Conservation (phyloP, 2,113 vertebrate species). For the Brachyistius frenatus region DNA sequence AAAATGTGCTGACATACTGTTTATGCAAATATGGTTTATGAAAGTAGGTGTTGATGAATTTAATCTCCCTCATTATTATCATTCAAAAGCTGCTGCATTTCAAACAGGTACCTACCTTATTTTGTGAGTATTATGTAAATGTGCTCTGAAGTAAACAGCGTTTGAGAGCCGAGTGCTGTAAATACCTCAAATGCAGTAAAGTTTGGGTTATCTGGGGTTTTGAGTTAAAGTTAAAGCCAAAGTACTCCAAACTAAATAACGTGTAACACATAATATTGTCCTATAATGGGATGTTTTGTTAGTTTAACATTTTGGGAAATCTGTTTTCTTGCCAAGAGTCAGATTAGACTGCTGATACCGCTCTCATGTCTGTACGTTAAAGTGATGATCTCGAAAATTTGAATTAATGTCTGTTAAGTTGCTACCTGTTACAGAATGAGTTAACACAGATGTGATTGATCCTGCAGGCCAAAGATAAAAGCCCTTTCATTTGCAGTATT, state of each 20-base stretch:
- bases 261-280: background rate
- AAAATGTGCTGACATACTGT: slow-evolving; percentile 14
- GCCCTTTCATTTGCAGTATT: too few species aligned
- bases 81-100: slow-evolving; percentile 2
- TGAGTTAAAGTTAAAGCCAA: too few species aligned
- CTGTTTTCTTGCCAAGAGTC: too few species aligned
- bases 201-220: background rate
- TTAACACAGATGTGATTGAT: too few species aligned
- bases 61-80: background rate
- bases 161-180: background rate
- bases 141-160: background rate
- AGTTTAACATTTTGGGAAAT: too few species aligned
- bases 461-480: too few species aligned
- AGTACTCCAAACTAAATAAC: background rate
- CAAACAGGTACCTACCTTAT: background rate
- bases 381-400: too few species aligned
- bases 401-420: too few species aligned
- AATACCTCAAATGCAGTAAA: background rate
- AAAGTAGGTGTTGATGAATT: slow-evolving; percentile 21
- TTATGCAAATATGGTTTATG: slow-evolving; percentile 24
- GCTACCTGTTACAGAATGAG: too few species aligned
- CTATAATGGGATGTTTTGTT: too few species aligned
- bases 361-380: too few species aligned
- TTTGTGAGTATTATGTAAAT: slow-evolving; percentile 7
- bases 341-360: too few species aligned